Percentiles rank a stretch among this genome's conserved stretches.
Conservation (phyloP, 2,888 invertebrate species). For the Griposia aprilina region DNA sequence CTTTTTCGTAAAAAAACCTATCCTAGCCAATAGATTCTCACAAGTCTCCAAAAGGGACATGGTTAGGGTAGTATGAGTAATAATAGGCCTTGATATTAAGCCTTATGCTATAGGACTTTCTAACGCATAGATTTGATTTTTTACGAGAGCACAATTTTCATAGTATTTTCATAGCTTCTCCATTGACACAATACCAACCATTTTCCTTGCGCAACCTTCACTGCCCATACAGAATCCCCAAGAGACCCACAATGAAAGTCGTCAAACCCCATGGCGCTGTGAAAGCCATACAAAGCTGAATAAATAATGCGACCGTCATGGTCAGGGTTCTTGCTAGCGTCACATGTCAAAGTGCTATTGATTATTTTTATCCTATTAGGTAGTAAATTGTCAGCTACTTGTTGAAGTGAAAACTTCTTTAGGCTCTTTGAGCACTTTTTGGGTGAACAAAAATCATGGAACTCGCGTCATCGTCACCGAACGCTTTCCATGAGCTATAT, state of each 20-base stretch:
- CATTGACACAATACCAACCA: not conserved
- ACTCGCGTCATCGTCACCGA: too few relatives aligned
- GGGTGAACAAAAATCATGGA: too few relatives aligned
- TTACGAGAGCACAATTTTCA: not conserved
- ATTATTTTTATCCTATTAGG: conserved; percentile 60
- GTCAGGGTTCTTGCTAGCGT: conserved; percentile 63
- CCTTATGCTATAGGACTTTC: too few relatives aligned
- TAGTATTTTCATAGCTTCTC: too few relatives aligned
- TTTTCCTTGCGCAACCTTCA: not conserved
- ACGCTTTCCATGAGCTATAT: too few relatives aligned
- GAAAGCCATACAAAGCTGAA: conserved; percentile 64
- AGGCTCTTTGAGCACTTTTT: too few relatives aligned
- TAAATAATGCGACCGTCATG: conserved; percentile 60
- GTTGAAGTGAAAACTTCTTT: too few relatives aligned
- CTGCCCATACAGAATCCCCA: conserved; percentile 6
- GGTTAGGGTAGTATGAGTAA: not conserved
- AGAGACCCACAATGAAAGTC: conserved; percentile 43
- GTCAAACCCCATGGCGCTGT: conserved; percentile 31
- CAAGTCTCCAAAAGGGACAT: not conserved
- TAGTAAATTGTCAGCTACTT: not conserved
- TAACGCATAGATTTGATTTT: not conserved
- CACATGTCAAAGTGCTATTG: conserved; percentile 65
- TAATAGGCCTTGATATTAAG: not conserved
- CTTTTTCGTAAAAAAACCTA: not conserved
- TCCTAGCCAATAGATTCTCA: too few relatives aligned